Evolutionary conservation across 2,113 vertebrate genomes (phyloP).

Genomic region (cattle (Bos taurus)): DNA sequence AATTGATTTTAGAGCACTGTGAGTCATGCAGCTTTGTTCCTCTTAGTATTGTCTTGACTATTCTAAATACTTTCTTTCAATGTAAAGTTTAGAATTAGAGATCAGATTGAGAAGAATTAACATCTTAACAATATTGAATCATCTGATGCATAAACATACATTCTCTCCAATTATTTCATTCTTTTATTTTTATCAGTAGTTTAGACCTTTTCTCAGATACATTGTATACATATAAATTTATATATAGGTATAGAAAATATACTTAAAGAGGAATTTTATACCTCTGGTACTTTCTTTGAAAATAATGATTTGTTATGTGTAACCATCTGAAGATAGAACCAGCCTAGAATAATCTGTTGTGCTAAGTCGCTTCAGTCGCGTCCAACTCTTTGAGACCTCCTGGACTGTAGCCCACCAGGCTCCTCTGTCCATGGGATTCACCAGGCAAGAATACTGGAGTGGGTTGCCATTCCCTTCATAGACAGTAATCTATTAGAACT

Average conservation of each 20-base stretch:
- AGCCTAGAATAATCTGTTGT: neutral
- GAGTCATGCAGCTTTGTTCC: neutral
- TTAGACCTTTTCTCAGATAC: neutral
- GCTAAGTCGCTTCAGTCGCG: rapidly evolving
- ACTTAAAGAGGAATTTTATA: neutral
- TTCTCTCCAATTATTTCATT: neutral
- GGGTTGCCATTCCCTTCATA: neutral
- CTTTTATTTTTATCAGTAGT: neutral
- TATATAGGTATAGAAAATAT: neutral
- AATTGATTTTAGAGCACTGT: neutral
- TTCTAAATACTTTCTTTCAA: neutral
- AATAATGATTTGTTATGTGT: neutral
- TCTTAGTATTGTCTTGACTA: neutral
- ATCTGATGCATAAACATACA: neutral
- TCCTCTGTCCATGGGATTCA: neutral
- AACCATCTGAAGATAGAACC: neutral
- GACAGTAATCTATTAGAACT: neutral
- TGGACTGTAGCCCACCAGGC: neutral
- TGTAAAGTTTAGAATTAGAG: neutral
- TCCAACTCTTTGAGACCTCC: neutral
- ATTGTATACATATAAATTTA: neutral
- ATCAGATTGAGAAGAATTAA: neutral
- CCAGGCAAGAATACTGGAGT: neutral
- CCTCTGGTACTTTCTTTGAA: neutral
- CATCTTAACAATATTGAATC: neutral